Percentiles rank a stretch among this genome's conserved stretches.
These are phyloP conservation scores for Yponomeuta cagnagella DNA, from an alignment of 2,888 invertebrate genomes.

Conservation along the genomic window DNA sequence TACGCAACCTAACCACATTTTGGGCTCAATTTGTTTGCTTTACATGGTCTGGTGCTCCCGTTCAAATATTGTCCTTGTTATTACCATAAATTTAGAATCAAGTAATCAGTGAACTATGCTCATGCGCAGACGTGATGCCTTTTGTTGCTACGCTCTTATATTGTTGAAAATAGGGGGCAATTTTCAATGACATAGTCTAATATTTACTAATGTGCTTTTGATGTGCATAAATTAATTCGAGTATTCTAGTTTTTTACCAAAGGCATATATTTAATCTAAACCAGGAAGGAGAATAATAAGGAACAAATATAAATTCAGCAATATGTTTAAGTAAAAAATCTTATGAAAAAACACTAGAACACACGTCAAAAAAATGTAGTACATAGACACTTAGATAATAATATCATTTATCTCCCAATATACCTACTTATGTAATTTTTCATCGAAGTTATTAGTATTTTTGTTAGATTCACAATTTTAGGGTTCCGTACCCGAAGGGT, in stretches of 20 bases:
- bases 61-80: neutral
- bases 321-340: too few relatives aligned
- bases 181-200: neutral
- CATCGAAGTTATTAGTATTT: too few relatives aligned
- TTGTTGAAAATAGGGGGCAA: neutral
- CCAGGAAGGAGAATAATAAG: neutral
- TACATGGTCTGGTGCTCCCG: neutral
- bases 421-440: too few relatives aligned
- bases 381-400: too few relatives aligned
- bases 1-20: too few relatives aligned
- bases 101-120: neutral
- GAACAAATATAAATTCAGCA: neutral
- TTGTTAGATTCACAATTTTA: too few relatives aligned
- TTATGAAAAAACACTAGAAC: too few relatives aligned
- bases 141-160: neutral
- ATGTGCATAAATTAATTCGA: neutral
- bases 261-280: neutral
- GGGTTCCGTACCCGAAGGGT: too few relatives aligned
- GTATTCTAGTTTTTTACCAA: neutral
- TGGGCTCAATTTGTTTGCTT: neutral
- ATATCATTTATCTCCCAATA: too few relatives aligned
- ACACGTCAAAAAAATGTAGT: too few relatives aligned
- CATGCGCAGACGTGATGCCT: neutral
- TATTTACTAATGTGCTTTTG: neutral
- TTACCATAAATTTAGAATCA: neutral